A percentile compares a stretch with the other conserved stretches of the same genome.
phyloP scores from a whole-genome alignment of 2,888 invertebrate genomes.

The Metacarcinus magister region DNA sequence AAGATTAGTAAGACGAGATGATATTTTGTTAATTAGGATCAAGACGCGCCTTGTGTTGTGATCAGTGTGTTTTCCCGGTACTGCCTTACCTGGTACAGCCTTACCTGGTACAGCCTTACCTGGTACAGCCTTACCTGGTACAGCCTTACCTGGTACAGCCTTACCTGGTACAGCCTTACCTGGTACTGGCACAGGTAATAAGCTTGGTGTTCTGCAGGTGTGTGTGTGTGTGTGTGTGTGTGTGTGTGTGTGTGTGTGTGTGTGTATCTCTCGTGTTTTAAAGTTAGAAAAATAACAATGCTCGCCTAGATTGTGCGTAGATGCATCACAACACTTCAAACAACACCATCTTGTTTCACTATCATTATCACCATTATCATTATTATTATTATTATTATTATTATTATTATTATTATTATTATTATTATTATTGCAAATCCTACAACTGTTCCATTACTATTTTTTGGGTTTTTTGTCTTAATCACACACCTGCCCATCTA shows the following conservation, averaged over 20 bases:
- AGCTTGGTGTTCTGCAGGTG: slow-evolving; percentile 18
- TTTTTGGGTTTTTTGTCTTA: not conserved
- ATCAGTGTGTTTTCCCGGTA: not conserved
- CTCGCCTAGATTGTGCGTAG: slow-evolving; percentile 30
- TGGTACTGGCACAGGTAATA: not conserved
- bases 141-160: no score
- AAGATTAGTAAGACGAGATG: not conserved
- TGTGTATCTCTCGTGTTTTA: slow-evolving; percentile 1
- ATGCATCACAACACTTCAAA: not conserved
- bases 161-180: no score
- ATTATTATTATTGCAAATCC: not conserved
- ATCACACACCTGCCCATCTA: not conserved
- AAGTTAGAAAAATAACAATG: not conserved
- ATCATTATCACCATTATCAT: not conserved
- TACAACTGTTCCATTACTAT: not conserved
- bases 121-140: no score
- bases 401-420: not conserved
- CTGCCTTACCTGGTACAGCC: no score
- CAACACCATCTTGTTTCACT: slow-evolving; percentile 3
- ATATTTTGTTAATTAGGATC: slow-evolving; percentile 26
- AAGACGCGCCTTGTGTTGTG: slow-evolving; percentile 13
- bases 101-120: no score
- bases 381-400: not conserved
- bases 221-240: not conserved
- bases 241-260: not conserved